A percentile compares a stretch with the other conserved stretches of the same genome.
These are phyloP conservation scores for Xenopus laevis DNA, from an alignment of 2,113 vertebrate genomes.

Conservation along the genomic window DNA sequence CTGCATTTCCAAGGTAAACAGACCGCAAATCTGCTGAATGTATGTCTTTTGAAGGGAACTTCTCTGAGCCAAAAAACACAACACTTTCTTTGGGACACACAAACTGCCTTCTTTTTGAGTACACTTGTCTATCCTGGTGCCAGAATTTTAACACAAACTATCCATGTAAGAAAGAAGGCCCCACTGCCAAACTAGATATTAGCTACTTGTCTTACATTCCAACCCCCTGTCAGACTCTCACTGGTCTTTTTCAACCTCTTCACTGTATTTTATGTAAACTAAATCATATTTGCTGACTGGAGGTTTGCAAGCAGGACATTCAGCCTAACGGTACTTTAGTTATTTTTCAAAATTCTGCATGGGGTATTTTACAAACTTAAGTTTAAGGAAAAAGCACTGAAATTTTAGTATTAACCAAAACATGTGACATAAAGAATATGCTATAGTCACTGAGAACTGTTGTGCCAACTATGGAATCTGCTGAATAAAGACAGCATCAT, in stretches of 20 bases:
- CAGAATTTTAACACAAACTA: constrained; percentile 36
- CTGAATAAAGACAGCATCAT: too few species aligned
- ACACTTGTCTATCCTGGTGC: constrained; percentile 20
- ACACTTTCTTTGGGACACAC: constrained; percentile 44
- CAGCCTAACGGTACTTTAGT: too few species aligned
- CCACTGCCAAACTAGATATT: constrained; percentile 18
- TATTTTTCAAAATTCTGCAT: too few species aligned
- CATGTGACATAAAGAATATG: too few species aligned
- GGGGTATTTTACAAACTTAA: too few species aligned
- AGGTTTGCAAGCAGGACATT: too few species aligned
- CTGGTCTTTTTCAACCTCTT: not conserved
- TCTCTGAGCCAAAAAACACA: constrained; percentile 38
- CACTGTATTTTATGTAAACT: not conserved
- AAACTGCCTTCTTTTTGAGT: constrained; percentile 34
- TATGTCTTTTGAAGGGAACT: constrained; percentile 35
- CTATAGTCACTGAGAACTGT: too few species aligned
- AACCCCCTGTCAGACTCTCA: not conserved
- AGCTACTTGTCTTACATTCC: constrained; percentile 16
- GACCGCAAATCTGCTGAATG: constrained; percentile 27
- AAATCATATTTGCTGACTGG: too few species aligned
- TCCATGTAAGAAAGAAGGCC: constrained; percentile 35
- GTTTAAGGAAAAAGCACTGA: too few species aligned
- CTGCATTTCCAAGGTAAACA: constrained; percentile 43
- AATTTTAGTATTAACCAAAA: too few species aligned
- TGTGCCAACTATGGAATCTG: too few species aligned